Evolutionary conservation across 2,888 invertebrate genomes (phyloP), one percentile per base, ranked within the genome.

Genomic region (Troilus luridus): DNA sequence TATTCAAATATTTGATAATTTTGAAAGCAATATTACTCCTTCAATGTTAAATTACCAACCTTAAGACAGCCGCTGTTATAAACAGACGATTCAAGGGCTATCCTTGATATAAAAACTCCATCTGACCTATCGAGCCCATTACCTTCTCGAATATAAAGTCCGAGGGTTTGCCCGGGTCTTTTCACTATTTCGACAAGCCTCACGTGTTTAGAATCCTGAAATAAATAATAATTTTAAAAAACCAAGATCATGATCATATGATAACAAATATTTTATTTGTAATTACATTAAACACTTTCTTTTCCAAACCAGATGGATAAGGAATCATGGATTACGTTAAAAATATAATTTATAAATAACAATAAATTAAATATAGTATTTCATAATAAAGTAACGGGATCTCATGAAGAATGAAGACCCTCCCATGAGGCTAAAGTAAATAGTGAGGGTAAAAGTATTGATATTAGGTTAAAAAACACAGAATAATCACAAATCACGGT

Each of bases 131-230:
- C 98, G 91, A 97, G 96, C n/a, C 99, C 99, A 94, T 99, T 99
- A n/a, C 99, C 96, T 93, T 99, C 99, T 77, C 99, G 96, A 94
- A 99, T 99, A 94, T 99, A 99, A 92, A 99, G 96, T 85, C 99
- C 99, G 92, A 99, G 95, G 58, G 99, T 99, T 95, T 99, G 99
- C 21, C 99, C 99, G 0, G 99, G 99, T 93, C 99, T 96, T 95
- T 99, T 99, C 93, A 99, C 98, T 94, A 99, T 99, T 95, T 99
- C 99, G 93, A 99, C 99, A 94, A 99, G 96, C 94, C 98, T 96
- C 92, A 98, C 98, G 94, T 97, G 97, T 93, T 97, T 96, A 24
- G 96, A 95, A 94, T 96, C 96, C 96, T 96, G 94, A 59, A 93
- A 93, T 91, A 91, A 91, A 90, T 24, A 64, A 58, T 11, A 56